phyloP scores from a whole-genome alignment of 2,113 vertebrate genomes.

The Pionites leucogaster region DNA sequence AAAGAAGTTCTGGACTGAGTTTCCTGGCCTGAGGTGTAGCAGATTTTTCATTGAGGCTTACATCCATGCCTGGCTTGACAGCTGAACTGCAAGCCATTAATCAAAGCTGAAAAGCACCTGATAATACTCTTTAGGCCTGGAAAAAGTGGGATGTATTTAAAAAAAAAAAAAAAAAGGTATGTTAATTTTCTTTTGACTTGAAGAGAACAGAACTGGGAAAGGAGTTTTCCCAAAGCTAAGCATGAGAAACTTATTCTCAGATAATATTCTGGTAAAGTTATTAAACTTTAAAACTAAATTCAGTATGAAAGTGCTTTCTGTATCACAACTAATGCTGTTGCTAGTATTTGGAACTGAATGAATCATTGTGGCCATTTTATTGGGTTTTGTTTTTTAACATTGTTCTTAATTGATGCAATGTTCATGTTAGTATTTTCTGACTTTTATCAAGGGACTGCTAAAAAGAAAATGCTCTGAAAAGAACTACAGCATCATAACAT shows the following conservation, averaged over 20 bases:
- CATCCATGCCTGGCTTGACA: neutral
- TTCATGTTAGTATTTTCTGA: neutral
- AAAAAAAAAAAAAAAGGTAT: neutral
- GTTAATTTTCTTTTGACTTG: neutral
- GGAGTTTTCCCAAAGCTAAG: neutral
- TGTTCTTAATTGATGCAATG: neutral
- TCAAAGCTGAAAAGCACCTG: neutral
- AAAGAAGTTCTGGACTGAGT: neutral
- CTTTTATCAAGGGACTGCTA: neutral
- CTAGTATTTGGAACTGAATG: neutral
- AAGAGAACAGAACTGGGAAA: neutral
- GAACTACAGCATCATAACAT: neutral
- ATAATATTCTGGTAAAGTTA: neutral
- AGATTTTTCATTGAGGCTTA: neutral
- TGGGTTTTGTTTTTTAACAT: neutral
- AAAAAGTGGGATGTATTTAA: neutral
- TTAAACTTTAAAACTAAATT: neutral
- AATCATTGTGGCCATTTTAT: neutral
- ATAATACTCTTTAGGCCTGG: neutral
- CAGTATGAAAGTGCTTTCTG: neutral
- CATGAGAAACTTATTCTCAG: neutral
- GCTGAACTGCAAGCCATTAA: neutral
- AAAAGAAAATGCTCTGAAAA: neutral
- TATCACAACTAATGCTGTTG: neutral
- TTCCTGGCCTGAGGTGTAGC: neutral